Evolutionary conservation across 2,113 vertebrate species (phyloP), one percentile per base, ranked within the genome.

Genomic region (Melospiza georgiana): DNA sequence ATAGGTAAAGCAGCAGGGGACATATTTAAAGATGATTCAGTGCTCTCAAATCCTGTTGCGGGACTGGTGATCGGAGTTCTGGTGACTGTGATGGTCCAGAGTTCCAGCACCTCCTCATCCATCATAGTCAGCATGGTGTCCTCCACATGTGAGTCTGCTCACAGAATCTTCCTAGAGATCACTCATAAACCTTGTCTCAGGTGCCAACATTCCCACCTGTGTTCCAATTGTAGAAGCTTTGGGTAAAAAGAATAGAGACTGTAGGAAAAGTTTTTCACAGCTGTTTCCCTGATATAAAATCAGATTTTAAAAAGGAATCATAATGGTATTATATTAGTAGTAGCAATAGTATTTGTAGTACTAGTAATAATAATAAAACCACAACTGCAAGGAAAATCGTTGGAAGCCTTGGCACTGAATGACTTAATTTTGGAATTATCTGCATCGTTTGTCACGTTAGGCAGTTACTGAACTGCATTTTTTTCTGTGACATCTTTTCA

Each of bases 51-150:
- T 97, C 99, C 99, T 17, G 97, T 99, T 91, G 99, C 99, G 0
- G 99, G 99, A 1, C 61, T 99, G 87, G 98, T 99, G 95, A 99
- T 99, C 4, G 99, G 99, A 3, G 98, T 99, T 67, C 95, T 99
- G 98, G 99, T 99, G 94, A 99, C 99, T 0, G 99, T 99, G 62
- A 94, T 99, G 95, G 99, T 99, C 31, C 99, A 99, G 96, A 99
- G 99, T 89, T 99, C 99, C 59, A 99, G 99, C 92, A 99, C 99
- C 5, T 99, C 99, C 6, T 98, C 99, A 2, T 99, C 99, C 63
- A 99, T 99, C 63, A 93, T 99, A 17, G 99, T 99, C 98, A 99
- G 99, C 98, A 99, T 99, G 99, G 99, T 99, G 74, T 98, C 99
- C 68, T 99, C 99, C 89, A 98, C 98, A 15, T 1, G 99, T 99